phyloP scores from a whole-genome alignment of 1,140 invertebrate species.

The Brachionus calyciflorus region DNA sequence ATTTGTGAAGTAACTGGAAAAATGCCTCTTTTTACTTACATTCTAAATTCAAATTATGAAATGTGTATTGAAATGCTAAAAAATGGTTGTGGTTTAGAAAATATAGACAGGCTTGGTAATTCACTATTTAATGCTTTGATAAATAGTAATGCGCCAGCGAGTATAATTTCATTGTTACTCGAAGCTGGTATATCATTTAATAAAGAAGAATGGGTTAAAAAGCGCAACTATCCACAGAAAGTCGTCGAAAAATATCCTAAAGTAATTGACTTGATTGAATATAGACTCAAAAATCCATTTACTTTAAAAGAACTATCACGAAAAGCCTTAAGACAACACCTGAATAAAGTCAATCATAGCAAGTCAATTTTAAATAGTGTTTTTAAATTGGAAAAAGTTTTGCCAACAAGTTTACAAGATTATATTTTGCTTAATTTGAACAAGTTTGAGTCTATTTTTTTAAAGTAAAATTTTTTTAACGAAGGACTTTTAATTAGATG shows the following conservation, averaged over 20 bases:
- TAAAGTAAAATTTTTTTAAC: conserved; percentile 8
- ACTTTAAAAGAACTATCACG: conserved; percentile 33
- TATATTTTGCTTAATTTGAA: conserved; percentile 45
- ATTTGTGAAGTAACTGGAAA: conserved; percentile 43
- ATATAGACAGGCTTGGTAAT: conserved; percentile 30
- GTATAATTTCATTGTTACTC: conserved; percentile 23
- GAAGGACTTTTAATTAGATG: not conserved
- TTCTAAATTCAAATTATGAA: conserved; percentile 24
- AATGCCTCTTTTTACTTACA: conserved; percentile 39
- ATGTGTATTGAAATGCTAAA: conserved; percentile 35
- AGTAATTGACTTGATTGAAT: conserved; percentile 23
- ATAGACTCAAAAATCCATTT: conserved; percentile 35
- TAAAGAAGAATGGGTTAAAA: conserved; percentile 28
- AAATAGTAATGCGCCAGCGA: conserved; percentile 25
- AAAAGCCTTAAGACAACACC: conserved; percentile 10
- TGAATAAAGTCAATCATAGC: conserved; percentile 12
- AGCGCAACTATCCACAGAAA: not conserved
- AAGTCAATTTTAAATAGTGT: conserved; percentile 40
- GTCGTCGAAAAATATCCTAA: conserved; percentile 22
- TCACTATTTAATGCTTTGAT: conserved; percentile 37
- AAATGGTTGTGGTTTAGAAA: conserved; percentile 38
- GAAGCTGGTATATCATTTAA: conserved; percentile 31
- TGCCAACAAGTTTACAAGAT: conserved; percentile 21
- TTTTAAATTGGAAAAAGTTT: conserved; percentile 19
- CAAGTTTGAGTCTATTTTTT: conserved; percentile 26